Evolutionary conservation across 2,888 invertebrate genomes (phyloP).

Genomic region (Ernsta delagoae): DNA sequence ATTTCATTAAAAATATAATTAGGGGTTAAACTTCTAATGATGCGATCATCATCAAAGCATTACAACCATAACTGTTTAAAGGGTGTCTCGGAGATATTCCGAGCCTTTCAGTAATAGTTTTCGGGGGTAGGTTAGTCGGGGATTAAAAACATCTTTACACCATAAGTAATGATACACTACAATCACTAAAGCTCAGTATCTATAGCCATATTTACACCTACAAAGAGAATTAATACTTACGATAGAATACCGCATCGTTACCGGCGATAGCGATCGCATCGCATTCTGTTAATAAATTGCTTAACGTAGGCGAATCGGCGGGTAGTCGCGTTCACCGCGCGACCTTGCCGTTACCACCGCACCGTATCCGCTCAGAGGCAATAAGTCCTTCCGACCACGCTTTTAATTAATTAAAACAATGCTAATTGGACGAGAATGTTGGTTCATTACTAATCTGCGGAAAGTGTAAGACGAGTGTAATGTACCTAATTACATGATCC

Average conservation of each 20-base stretch:
- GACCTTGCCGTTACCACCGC: slow-evolving; percentile 45
- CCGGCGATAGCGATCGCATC: slow-evolving; percentile 28
- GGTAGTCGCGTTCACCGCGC: slow-evolving; percentile 35
- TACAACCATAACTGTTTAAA: too few relatives aligned
- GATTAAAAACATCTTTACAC: too few relatives aligned
- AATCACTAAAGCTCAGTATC: neutral
- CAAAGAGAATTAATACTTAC: slow-evolving; percentile 12
- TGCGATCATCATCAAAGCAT: too few relatives aligned
- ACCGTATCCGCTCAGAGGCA: slow-evolving; percentile 44
- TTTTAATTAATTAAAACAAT: slow-evolving; percentile 45
- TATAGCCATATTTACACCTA: neutral
- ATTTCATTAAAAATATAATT: too few relatives aligned
- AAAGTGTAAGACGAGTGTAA: neutral
- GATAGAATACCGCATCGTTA: slow-evolving; percentile 22
- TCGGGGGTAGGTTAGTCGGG: too few relatives aligned
- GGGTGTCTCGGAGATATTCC: too few relatives aligned
- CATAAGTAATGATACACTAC: too few relatives aligned
- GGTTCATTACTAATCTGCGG: slow-evolving; percentile 13
- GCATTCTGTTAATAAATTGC: slow-evolving; percentile 29
- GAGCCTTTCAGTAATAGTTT: too few relatives aligned
- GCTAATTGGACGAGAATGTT: slow-evolving; percentile 46
- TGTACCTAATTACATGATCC: neutral
- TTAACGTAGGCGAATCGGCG: slow-evolving; percentile 40
- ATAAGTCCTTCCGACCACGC: slow-evolving; percentile 52
- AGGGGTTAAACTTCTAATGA: too few relatives aligned